These are phyloP conservation scores for Pelosia muscerda DNA, from an alignment of 2,888 invertebrate species.

Conservation along the genomic window DNA sequence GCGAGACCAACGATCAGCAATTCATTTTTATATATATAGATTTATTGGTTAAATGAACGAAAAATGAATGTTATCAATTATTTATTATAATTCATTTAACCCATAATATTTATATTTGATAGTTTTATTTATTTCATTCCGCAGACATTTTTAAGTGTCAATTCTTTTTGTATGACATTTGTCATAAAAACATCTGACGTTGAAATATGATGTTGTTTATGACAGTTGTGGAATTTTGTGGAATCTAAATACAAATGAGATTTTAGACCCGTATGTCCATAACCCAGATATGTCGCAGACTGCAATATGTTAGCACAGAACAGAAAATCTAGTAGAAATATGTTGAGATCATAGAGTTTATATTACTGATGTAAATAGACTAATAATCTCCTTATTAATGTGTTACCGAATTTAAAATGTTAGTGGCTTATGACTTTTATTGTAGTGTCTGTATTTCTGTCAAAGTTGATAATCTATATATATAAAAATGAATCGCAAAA, in stretches of 20 bases:
- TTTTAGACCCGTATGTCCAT: constrained; percentile 17
- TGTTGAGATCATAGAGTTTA: too few species aligned
- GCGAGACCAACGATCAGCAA: too few species aligned
- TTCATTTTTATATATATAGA: too few species aligned
- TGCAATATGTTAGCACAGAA: background rate
- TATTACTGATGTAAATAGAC: too few species aligned
- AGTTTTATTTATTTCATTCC: background rate
- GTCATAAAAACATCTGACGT: constrained; percentile 11
- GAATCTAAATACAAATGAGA: constrained; percentile 16
- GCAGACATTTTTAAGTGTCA: background rate
- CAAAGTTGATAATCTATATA: too few species aligned
- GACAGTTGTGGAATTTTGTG: constrained; percentile 7
- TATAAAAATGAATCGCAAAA: too few species aligned
- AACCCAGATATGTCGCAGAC: constrained; percentile 19
- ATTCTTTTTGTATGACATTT: background rate
- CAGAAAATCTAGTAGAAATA: too few species aligned
- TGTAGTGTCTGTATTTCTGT: too few species aligned
- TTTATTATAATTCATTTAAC: background rate
- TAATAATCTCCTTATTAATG: too few species aligned
- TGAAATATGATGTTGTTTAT: constrained; percentile 16
- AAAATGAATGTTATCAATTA: background rate
- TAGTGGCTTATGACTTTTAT: too few species aligned
- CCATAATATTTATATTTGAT: constrained; percentile 4
- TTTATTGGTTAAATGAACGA: background rate
- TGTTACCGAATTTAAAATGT: too few species aligned